These are phyloP conservation scores for Cyclopterus lumpus DNA, from an alignment of 2,797 vertebrate species.

Conservation along the genomic window DNA sequence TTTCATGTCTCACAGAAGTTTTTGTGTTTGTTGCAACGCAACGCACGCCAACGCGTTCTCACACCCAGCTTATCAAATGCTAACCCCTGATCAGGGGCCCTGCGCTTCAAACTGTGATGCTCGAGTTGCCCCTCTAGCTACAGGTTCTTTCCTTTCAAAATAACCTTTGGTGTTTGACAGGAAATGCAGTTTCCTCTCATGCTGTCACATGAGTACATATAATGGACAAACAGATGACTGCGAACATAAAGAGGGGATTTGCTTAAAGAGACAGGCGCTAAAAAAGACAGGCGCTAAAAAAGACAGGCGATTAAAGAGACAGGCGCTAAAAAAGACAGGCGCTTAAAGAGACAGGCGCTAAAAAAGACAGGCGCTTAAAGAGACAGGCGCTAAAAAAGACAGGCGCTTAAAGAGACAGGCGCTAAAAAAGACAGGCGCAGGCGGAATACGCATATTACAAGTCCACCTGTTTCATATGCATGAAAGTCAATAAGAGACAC, in stretches of 20 bases:
- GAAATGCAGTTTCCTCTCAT: neutral
- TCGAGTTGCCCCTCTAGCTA: neutral
- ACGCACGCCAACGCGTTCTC: neutral
- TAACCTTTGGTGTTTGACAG: neutral
- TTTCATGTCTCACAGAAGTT: neutral
- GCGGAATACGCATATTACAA: too few species aligned
- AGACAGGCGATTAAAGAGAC: too few species aligned
- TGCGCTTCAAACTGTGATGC: neutral
- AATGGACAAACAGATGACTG: conserved; percentile 10
- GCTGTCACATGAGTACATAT: neutral
- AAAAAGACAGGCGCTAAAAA: too few species aligned
- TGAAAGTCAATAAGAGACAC: conserved; percentile 6
- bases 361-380: too few species aligned
- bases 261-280: too few species aligned
- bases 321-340: too few species aligned
- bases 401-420: too few species aligned
- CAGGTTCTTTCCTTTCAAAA: neutral
- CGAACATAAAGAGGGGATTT: conserved; percentile 3
- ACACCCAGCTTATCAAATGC: neutral
- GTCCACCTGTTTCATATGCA: conserved; percentile 37
- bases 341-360: too few species aligned
- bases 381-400: too few species aligned
- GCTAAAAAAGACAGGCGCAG: too few species aligned
- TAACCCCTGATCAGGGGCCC: neutral
- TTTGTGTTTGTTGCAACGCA: conserved; percentile 4